A percentile compares a stretch with the other conserved stretches of the same genome.
Conservation (phyloP, 2,888 invertebrate genomes). For the Mesochorus sp. region DNA sequence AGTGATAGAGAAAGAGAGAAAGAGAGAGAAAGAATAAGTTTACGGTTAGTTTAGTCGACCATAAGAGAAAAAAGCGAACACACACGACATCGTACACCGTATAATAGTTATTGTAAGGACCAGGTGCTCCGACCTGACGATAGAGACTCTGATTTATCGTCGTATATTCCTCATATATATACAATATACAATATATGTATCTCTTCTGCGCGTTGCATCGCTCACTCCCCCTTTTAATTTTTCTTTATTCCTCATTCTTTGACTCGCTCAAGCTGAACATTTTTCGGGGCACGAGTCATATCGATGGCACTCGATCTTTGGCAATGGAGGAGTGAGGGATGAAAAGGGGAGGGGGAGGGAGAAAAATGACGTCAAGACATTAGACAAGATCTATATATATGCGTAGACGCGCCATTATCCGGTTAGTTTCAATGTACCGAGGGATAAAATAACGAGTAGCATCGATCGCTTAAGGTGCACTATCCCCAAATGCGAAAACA, state of each 20-base stretch:
- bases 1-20: not conserved
- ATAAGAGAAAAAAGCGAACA: not conserved
- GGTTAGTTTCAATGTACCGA: not conserved
- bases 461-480: conserved; percentile 29
- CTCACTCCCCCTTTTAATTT: conserved; percentile 54
- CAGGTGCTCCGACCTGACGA: conserved; percentile 56
- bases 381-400: not conserved
- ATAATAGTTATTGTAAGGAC: conserved; percentile 26
- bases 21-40: not conserved
- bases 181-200: conserved; percentile 15
- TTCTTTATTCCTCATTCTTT: not conserved
- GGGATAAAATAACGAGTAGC: not conserved
- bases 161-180: conserved; percentile 17
- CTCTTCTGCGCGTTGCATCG: conserved; percentile 18
- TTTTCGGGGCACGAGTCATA: conserved; percentile 32
- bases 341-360: not conserved
- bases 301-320: not conserved
- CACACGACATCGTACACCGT: not conserved
- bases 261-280: not conserved
- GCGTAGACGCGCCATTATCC: not conserved
- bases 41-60: conserved; percentile 22
- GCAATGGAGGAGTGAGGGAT: no score
- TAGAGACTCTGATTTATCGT: conserved; percentile 59
- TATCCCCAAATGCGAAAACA: conserved; percentile 51
- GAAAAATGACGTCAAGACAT: not conserved